Evolutionary conservation across 2,113 vertebrate species (phyloP), one percentile per base, ranked within the genome.

Genomic region (Actinemys pallida): DNA sequence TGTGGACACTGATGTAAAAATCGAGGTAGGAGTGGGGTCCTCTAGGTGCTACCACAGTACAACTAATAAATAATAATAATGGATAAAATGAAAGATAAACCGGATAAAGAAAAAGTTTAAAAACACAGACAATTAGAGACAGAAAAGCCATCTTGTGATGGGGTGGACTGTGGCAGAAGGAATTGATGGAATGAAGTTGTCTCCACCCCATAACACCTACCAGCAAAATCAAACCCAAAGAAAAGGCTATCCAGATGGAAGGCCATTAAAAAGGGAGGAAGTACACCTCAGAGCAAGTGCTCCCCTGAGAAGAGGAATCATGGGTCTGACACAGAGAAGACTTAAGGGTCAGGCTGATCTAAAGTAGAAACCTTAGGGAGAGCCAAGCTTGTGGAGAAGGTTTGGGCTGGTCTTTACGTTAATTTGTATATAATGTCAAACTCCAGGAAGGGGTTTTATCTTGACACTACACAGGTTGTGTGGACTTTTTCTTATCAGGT

Each of bases 401-500:
- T 16, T 78, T 45, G 56, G 12, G n/a, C 17, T 76, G 84, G 75
- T 27, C 25, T 7, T 82, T 72, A 69, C 4, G 9, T 39, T 72
- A 19, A 39, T 72, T 72, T 72, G 19, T 72, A 39, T 39, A 72
- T 39, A 72, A 72, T 72, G 19, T 72, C 65, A 72, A 72, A 39
- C 19, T 72, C 65, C n/a, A 72, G 35, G 4, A 10, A 78, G 82
- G 4, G 24, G 1, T 14, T 0, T 5, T n/a, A 45, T 42, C 53
- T 10, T 5, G 29, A 83, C 75, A 2, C 2, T 1, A 0, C 12
- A 50, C n/a, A 27, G 35, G 1, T 56, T 2, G 78, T 75, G 86
- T 29, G 35, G 72, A 2, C 31, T 57, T 13, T 45, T 10, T 13
- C 22, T 6, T 20, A 56, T 29, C 31, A 5, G 56, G 10, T 80